These are phyloP conservation scores for Manis javanica DNA, from an alignment of 2,797 vertebrate species.

Conservation along the genomic window DNA sequence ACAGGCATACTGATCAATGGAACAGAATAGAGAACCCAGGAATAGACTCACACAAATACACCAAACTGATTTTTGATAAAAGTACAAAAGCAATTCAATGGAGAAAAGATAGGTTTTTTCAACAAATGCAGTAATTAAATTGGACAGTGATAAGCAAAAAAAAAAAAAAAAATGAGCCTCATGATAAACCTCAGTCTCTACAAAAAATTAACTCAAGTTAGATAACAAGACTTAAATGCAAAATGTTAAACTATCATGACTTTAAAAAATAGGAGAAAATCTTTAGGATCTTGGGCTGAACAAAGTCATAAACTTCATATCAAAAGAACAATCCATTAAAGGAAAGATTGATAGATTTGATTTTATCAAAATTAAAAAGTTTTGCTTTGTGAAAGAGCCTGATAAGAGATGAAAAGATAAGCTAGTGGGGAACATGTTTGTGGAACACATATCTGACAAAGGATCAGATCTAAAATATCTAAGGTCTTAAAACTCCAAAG, in stretches of 20 bases:
- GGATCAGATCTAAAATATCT: not conserved
- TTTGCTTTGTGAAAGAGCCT: not conserved
- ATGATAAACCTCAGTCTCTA: not conserved
- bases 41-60: not conserved
- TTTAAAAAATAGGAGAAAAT: not conserved
- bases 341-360: not conserved
- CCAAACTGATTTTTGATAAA: not conserved
- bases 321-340: not conserved
- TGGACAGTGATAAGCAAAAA: not conserved
- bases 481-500: not conserved
- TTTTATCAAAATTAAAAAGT: constrained; percentile 1
- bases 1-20: not conserved
- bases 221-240: not conserved
- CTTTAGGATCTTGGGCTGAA: not conserved
- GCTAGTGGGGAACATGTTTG: not conserved
- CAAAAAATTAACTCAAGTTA: not conserved
- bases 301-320: not conserved
- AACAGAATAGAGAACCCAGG: not conserved
- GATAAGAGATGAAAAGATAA: not conserved
- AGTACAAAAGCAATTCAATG: not conserved
- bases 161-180: not conserved
- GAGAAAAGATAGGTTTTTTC: not conserved
- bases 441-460: not conserved
- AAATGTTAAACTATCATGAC: not conserved
- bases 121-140: not conserved